Percentiles rank a stretch among this genome's conserved stretches.
These are phyloP conservation scores for Hydrotaea cyrtoneurina DNA, from an alignment of 2,888 invertebrate species.

Conservation along the genomic window DNA sequence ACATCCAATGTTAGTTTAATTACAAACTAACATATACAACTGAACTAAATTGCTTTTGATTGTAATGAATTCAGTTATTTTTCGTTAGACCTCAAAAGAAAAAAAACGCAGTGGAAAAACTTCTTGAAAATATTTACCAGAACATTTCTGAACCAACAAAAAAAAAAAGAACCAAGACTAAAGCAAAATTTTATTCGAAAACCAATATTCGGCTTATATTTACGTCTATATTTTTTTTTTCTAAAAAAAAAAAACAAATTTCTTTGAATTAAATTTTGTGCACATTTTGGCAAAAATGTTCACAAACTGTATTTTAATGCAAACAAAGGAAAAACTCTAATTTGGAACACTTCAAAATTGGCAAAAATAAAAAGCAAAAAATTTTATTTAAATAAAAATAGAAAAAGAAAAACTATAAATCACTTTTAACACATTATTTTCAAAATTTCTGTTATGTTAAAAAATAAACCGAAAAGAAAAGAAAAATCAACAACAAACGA, in stretches of 20 bases:
- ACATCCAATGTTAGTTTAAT: slow-evolving; percentile 22
- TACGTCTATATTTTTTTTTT: slow-evolving; percentile 14
- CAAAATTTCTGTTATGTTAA: slow-evolving; percentile 59
- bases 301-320: slow-evolving; percentile 15
- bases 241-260: slow-evolving; percentile 26
- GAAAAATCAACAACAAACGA: slow-evolving; percentile 41
- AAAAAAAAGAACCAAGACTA: slow-evolving; percentile 43
- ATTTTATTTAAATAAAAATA: slow-evolving; percentile 13
- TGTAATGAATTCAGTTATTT: slow-evolving; percentile 41
- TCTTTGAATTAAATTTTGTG: slow-evolving; percentile 36
- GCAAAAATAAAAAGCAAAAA: slow-evolving; percentile 61
- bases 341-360: slow-evolving; percentile 68
- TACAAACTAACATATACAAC: too few species aligned
- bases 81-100: slow-evolving; percentile 59
- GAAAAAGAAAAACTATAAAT: slow-evolving; percentile 33
- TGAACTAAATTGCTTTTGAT: slow-evolving; percentile 55
- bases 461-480: slow-evolving; percentile 43
- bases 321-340: slow-evolving; percentile 47
- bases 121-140: slow-evolving; percentile 79
- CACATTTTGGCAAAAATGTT: slow-evolving; percentile 9
- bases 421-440: slow-evolving; percentile 55
- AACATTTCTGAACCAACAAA: slow-evolving; percentile 47
- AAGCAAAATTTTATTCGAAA: slow-evolving; percentile 25
- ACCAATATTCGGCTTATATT: slow-evolving; percentile 54
- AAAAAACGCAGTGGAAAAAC: slow-evolving; percentile 77